Evolutionary conservation across 2,113 vertebrate species (phyloP).

Genomic region (Pangasianodon hypophthalmus): DNA sequence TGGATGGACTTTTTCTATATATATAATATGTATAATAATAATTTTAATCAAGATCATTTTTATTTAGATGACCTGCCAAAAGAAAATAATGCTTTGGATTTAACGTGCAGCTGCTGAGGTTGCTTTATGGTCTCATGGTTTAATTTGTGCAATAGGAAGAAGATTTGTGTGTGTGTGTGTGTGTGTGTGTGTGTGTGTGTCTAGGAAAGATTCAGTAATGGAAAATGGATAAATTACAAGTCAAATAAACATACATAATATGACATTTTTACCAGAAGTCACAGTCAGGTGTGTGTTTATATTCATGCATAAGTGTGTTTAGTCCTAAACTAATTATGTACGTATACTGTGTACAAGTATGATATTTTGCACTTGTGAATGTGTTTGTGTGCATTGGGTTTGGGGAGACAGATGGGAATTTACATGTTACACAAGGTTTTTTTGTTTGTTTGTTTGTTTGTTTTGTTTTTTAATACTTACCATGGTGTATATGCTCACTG

Average conservation of each 20-base stretch:
- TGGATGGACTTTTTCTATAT: not conserved
- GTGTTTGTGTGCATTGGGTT: not conserved
- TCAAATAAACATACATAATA: not conserved
- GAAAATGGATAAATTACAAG: not conserved
- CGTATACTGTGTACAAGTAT: not conserved
- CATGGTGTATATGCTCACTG: not conserved
- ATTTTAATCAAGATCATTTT: slow-evolving; percentile 22
- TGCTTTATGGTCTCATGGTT: not conserved
- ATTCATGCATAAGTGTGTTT: not conserved
- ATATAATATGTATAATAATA: slow-evolving; percentile 2
- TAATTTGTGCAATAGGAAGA: slow-evolving; percentile 7
- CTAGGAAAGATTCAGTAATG: not conserved
- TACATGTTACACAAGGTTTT: not conserved
- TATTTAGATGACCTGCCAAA: not conserved
- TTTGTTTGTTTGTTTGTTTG: no score
- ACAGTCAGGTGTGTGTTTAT: not conserved
- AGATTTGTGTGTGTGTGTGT: not conserved
- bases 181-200: not conserved
- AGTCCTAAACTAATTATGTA: not conserved
- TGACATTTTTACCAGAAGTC: slow-evolving; percentile 5
- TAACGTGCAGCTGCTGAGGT: not conserved
- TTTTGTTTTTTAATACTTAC: not conserved
- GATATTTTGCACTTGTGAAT: slow-evolving; percentile 16
- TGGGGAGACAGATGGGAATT: not conserved
- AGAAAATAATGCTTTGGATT: not conserved